phyloP scores from a whole-genome alignment of 2,797 vertebrate genomes.

The Enteromius paludinosus region DNA sequence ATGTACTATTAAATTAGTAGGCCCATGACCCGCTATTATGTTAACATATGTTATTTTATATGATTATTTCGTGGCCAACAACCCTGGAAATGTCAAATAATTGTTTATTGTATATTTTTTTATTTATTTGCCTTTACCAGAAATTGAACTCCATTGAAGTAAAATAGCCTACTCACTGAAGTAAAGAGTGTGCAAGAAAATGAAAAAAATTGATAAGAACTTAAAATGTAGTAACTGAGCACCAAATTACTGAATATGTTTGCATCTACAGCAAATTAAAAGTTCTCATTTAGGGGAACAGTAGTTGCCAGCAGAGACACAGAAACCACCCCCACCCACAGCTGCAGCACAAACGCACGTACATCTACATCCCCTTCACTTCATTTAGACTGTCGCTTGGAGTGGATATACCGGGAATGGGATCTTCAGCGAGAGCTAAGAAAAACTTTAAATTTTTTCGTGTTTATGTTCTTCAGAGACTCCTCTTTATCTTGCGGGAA shows the following conservation, averaged over 20 bases:
- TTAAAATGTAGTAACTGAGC: background rate
- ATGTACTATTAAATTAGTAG: background rate
- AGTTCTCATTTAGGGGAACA: conserved; percentile 20
- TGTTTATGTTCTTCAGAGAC: conserved; percentile 77
- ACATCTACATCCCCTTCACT: conserved; percentile 48
- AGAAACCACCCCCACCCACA: conserved; percentile 43
- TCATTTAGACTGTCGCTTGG: conserved; percentile 66
- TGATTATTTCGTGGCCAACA: background rate
- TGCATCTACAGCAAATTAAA: conserved; percentile 10
- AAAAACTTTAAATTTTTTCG: conserved; percentile 82
- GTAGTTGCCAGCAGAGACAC: conserved; percentile 12
- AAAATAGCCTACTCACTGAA: background rate
- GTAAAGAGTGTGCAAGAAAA: background rate
- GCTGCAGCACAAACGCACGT: conserved; percentile 9
- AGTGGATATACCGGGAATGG: conserved; percentile 80
- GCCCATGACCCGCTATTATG: background rate
- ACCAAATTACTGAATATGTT: background rate
- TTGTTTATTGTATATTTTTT: background rate
- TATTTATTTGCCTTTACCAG: background rate
- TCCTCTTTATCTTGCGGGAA: conserved; percentile 82
- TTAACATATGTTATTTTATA: background rate
- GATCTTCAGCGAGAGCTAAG: conserved; percentile 77
- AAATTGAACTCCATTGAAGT: background rate
- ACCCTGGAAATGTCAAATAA: background rate
- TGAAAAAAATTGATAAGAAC: background rate